A percentile compares a stretch with the other conserved stretches of the same genome.
Conservation (phyloP, 2,888 invertebrate species). For the Osedax frankpressi region DNA sequence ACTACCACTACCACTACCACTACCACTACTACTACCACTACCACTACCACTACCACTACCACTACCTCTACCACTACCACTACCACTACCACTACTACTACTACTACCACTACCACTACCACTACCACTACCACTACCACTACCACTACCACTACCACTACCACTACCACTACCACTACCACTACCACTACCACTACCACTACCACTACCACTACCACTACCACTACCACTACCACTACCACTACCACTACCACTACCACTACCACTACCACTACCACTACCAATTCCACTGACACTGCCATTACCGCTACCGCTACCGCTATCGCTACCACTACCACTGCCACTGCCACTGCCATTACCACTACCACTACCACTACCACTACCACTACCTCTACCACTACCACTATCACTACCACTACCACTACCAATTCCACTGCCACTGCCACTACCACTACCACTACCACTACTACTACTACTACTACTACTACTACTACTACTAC, state of each 20-base stretch:
- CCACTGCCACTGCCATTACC: background rate
- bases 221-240: background rate
- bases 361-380: background rate
- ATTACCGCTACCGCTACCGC: conserved; percentile 1
- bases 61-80: background rate
- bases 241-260: background rate
- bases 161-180: background rate
- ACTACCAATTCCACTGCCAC: too few species aligned
- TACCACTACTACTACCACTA: background rate
- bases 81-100: background rate
- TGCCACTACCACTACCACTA: background rate
- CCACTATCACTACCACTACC: background rate
- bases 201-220: background rate
- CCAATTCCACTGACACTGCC: background rate
- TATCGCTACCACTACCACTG: background rate
- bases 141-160: conserved; percentile 1
- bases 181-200: conserved; percentile 1
- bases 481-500: conserved; percentile 7
- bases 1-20: background rate
- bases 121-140: background rate
- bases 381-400: background rate
- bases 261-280: background rate
- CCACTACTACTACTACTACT: background rate
- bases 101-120: background rate
- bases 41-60: conserved; percentile 1